Evolutionary conservation across 2,888 invertebrate species (phyloP), one percentile per base, ranked within the genome.

Genomic region (Plagiodera versicolora): DNA sequence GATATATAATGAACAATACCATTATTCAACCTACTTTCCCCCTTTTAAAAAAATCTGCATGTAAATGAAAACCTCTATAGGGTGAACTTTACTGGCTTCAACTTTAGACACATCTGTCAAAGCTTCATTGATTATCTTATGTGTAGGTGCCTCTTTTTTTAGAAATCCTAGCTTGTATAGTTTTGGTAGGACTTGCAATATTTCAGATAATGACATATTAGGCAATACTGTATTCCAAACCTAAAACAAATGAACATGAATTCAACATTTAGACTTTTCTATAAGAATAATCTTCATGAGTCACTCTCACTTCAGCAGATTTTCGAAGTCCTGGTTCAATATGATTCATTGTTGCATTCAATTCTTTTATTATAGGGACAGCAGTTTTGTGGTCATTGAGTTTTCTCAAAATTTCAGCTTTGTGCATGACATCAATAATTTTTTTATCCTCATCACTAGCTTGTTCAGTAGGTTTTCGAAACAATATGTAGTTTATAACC

Each of bases 311-410:
- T 74, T 84, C 83, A 74, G 83, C 83, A 47, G 85, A 83, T 68
- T 87, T 89, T 47, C 89, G 79, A 62, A 89, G 79, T 71, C 84
- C 83, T 5, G 87, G 85, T 56, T 90, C 89, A n/a, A 91, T 83
- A 75, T 90, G 89, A 69, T 88, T 86, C 39, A 90, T 79, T 30
- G 65, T 84, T 50, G 89, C 85, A 50, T 83, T 79, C 65, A 86
- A 77, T 39, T 80, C 77, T 57, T 80, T 76, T 0, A 85, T 80
- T 14, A 87, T 75, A 11, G 75, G 74, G 1, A 84, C 83, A 2
- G 86, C 86, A 3, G 80, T 77, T 1, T 73, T 71, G 9, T 84
- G 81, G 67, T 86, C 85, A 63, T 64, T 72, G 30, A 74, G 69
- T 35, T 66, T 70, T 51, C 83, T 80, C 67, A 85, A 75, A 51